Conservation (phyloP, 2,113 vertebrate species). For the Pardalotus punctatus region DNA sequence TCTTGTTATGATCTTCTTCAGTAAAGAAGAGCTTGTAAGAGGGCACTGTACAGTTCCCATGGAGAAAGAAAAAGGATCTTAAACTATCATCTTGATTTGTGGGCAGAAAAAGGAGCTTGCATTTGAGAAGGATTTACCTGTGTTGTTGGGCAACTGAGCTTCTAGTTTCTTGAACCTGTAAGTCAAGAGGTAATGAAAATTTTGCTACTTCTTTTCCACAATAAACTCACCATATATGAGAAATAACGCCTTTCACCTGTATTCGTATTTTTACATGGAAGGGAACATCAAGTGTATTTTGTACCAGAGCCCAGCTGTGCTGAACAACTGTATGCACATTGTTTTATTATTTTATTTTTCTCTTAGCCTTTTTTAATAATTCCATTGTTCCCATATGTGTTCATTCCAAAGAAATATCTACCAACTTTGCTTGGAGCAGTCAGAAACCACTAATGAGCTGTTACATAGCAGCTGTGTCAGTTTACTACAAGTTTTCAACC, state of each 20-base stretch:
- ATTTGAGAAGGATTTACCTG: background rate
- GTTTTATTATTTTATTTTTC: background rate
- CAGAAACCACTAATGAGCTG: conserved; percentile 7
- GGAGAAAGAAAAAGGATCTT: background rate
- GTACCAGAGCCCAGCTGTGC: background rate
- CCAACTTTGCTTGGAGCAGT: background rate
- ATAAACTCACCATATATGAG: background rate
- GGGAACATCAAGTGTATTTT: background rate
- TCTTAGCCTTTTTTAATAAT: background rate
- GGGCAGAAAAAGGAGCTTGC: background rate
- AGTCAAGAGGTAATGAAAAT: background rate
- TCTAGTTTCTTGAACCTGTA: background rate
- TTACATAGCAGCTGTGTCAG: background rate
- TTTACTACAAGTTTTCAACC: conserved; percentile 3
- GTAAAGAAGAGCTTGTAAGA: background rate
- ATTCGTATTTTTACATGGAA: background rate
- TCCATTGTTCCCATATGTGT: background rate
- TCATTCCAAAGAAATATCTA: background rate
- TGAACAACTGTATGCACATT: background rate
- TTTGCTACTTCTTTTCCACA: background rate
- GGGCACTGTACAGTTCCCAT: background rate
- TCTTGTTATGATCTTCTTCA: background rate
- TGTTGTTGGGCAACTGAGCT: background rate
- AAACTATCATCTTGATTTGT: background rate
- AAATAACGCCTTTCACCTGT: background rate